A percentile compares a stretch with the other conserved stretches of the same genome.
These are phyloP conservation scores for Corydoras maculifer DNA, from an alignment of 2,113 vertebrate species.

Conservation along the genomic window DNA sequence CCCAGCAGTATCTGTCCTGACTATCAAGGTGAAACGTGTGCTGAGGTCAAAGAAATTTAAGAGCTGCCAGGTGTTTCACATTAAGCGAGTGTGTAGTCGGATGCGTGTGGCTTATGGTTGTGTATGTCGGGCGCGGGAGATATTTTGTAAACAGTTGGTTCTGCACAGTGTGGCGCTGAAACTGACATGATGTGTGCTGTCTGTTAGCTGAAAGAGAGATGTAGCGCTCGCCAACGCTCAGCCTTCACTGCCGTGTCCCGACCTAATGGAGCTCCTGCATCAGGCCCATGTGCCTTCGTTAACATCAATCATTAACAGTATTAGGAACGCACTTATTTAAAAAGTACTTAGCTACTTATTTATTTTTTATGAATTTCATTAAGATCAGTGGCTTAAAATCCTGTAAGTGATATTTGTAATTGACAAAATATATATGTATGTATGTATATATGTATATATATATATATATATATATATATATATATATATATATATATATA, in stretches of 20 bases:
- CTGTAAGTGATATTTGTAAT: too few species aligned
- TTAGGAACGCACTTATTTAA: too few species aligned
- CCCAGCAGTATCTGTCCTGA: neutral
- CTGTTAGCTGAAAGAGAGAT: slow-evolving; percentile 5
- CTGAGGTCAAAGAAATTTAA: slow-evolving; percentile 35
- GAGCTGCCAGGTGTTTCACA: slow-evolving; percentile 20
- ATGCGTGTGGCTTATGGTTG: slow-evolving; percentile 27
- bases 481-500: too few species aligned
- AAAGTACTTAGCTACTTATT: too few species aligned
- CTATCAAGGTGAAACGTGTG: slow-evolving; percentile 32
- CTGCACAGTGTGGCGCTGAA: slow-evolving; percentile 18
- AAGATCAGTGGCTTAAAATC: too few species aligned
- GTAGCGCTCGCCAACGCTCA: neutral
- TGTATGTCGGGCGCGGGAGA: neutral
- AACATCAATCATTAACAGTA: too few species aligned
- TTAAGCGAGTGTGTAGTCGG: slow-evolving; percentile 13
- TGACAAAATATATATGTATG: too few species aligned
- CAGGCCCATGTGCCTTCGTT: too few species aligned
- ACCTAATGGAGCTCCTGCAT: neutral
- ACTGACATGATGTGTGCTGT: slow-evolving; percentile 18
- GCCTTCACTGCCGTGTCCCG: slow-evolving; percentile 1
- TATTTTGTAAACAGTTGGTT: slow-evolving; percentile 28
- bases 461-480: too few species aligned
- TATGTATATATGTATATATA: too few species aligned
- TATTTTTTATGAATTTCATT: too few species aligned